A percentile compares a stretch with the other conserved stretches of the same genome.
phyloP scores from a whole-genome alignment of 2,888 invertebrate genomes.

The Drosophila nr. perissopoda region DNA sequence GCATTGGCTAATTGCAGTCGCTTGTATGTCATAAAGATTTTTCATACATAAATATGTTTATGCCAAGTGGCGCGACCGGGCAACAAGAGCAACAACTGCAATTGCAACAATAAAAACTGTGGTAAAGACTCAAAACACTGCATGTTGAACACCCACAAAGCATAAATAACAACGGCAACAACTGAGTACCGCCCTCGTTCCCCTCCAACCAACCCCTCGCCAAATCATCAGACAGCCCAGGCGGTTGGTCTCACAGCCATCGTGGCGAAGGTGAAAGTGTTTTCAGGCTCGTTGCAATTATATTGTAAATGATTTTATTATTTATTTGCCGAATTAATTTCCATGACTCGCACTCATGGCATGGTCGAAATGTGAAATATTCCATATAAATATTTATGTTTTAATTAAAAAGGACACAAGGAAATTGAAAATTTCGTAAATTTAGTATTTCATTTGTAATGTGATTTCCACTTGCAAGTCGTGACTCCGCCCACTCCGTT shows the following conservation, averaged over 20 bases:
- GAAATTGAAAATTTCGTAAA: conserved; percentile 72
- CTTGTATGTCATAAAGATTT: conserved; percentile 57
- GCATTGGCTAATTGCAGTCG: conserved; percentile 65
- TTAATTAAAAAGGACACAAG: conserved; percentile 78
- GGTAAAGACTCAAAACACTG: conserved; percentile 76
- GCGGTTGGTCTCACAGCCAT: conserved; percentile 1
- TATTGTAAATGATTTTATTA: conserved; percentile 81
- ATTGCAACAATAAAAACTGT: conserved; percentile 60
- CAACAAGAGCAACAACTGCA: conserved; percentile 24
- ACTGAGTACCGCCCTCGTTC: conserved; percentile 36
- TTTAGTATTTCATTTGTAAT: conserved; percentile 55
- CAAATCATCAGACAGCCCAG: neutral
- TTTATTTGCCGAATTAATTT: conserved; percentile 80
- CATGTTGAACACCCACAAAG: conserved; percentile 79
- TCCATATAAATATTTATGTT: conserved; percentile 80
- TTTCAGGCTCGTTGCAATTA: conserved; percentile 67
- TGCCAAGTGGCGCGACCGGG: conserved; percentile 27
- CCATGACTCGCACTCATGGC: conserved; percentile 38
- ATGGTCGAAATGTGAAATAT: conserved; percentile 60
- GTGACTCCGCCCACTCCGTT: neutral
- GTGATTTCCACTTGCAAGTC: conserved; percentile 24
- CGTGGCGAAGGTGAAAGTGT: conserved; percentile 78
- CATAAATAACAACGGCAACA: conserved; percentile 75
- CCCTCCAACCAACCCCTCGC: neutral
- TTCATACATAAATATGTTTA: conserved; percentile 64